A percentile compares a stretch with the other conserved stretches of the same genome.
These are phyloP conservation scores for Erebia aethiops DNA, from an alignment of 2,888 invertebrate genomes.

Conservation along the genomic window DNA sequence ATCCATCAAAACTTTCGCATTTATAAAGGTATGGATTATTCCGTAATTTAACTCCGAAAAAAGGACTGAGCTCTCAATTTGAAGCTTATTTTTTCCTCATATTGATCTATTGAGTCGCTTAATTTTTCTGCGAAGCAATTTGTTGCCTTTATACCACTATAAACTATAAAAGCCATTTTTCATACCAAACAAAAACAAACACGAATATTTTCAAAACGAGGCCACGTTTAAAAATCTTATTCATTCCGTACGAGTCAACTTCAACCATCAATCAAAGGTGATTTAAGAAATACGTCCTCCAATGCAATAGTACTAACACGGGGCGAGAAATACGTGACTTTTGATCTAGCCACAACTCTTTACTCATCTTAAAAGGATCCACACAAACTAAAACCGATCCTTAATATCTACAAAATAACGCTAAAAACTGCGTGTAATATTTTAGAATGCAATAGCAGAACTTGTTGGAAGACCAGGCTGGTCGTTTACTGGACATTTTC, in stretches of 20 bases:
- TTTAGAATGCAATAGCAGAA: not conserved
- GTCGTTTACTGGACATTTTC: constrained; percentile 43
- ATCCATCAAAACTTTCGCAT: too few species aligned
- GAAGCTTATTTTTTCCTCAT: not conserved
- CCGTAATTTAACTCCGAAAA: too few species aligned
- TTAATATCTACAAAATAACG: not conserved
- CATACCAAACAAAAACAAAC: constrained; percentile 8
- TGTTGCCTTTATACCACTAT: not conserved
- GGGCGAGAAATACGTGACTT: constrained; percentile 60
- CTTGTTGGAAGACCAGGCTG: not conserved
- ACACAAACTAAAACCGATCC: constrained; percentile 22
- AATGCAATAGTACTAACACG: constrained; percentile 41
- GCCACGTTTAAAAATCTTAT: constrained; percentile 28
- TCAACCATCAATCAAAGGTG: constrained; percentile 49
- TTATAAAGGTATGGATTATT: too few species aligned
- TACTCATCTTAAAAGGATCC: constrained; percentile 2
- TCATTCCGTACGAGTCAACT: constrained; percentile 29
- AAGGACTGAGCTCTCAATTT: too few species aligned
- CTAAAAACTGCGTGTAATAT: constrained; percentile 7
- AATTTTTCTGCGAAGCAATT: not conserved
- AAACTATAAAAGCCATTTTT: not conserved
- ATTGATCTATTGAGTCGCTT: not conserved
- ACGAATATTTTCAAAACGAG: constrained; percentile 15
- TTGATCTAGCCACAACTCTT: constrained; percentile 13
- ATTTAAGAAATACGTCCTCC: constrained; percentile 54